Evolutionary conservation across 2,113 vertebrate genomes (phyloP), one percentile per base, ranked within the genome.

Genomic region (Martes martes): DNA sequence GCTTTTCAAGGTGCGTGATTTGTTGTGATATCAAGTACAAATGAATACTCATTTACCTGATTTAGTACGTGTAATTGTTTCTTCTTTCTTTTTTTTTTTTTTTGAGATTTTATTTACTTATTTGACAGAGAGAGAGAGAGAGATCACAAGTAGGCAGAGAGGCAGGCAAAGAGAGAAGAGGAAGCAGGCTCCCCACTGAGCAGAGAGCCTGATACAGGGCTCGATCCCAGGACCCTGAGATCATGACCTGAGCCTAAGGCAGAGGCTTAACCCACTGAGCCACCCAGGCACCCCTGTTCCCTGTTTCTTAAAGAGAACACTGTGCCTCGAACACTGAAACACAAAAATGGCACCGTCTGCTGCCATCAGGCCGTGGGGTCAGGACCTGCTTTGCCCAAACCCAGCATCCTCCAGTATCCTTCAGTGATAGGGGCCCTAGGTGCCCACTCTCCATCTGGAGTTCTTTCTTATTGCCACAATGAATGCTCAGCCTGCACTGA

Each of bases 401-500:
- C 65, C 28, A 15, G 73, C 1, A 1, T 23, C 5, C 21, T 18
- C 4, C 11, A 31, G 28, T 2, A 6, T 18, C 78, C 19, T 19
- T 45, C 55, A 2, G n/a, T 2, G 2, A 61, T 31, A 26, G 82
- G 19, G 7, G 36, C 1, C 24, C 67, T 13, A 39, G 39, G 63
- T 6, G 26, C 19, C 55, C n/a, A 14, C 24, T 45, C 81, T 52
- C n/a, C 45, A 14, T 24, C 7, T 10, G 33, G 52, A 11, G 16
- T 23, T 33, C 65, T 47, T 26, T n/a, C 36, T 19, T 18, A n/a
- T 50, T 9, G 4, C 1, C 50, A 21, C 33, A 3, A 0, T 1
- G 82, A 7, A 21, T 1, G 4, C 16, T 57, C 52, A 65, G 11
- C 71, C 36, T 67, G 7, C 3, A 33, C 23, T 33, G 1, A 47